phyloP scores from a whole-genome alignment of 2,797 vertebrate species.

The Danionella dracula region DNA sequence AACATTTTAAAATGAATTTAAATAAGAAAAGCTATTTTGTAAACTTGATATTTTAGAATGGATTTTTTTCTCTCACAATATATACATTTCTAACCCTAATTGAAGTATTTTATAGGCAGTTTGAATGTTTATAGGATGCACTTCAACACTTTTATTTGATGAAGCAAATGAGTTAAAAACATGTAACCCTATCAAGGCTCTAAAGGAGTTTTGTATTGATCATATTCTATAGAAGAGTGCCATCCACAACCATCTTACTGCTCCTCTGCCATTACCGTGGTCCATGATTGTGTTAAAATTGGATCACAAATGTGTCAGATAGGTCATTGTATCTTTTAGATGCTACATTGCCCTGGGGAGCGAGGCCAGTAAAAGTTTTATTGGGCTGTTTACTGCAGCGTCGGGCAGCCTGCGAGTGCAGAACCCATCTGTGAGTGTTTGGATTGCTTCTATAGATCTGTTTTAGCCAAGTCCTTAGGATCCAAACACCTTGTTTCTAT shows the following conservation, averaged over 20 bases:
- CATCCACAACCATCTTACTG: slow-evolving; percentile 1
- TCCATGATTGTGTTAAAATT: slow-evolving; percentile 33
- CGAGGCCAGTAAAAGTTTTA: slow-evolving; percentile 39
- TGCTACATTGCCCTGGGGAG: slow-evolving; percentile 22
- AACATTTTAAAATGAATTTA: no score
- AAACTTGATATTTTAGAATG: no score
- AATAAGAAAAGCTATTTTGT: no score
- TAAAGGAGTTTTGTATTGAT: slow-evolving; percentile 23
- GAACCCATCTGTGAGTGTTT: slow-evolving; percentile 16
- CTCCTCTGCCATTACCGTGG: not conserved
- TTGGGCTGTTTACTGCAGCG: slow-evolving; percentile 38
- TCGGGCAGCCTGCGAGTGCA: slow-evolving; percentile 2
- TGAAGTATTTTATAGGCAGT: no score
- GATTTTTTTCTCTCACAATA: no score
- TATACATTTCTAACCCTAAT: no score
- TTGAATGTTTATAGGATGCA: not conserved
- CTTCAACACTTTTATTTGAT: not conserved
- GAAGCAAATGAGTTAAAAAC: not conserved
- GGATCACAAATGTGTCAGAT: slow-evolving; percentile 41
- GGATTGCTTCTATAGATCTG: slow-evolving; percentile 31
- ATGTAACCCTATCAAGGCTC: not conserved
- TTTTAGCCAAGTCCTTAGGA: slow-evolving; percentile 11
- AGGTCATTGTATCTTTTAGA: slow-evolving; percentile 48
- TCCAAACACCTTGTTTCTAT: slow-evolving; percentile 8
- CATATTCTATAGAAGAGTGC: not conserved